Evolutionary conservation across 2,113 vertebrate species (phyloP), one percentile per base, ranked within the genome.

Genomic region (Fregata magnificens): DNA sequence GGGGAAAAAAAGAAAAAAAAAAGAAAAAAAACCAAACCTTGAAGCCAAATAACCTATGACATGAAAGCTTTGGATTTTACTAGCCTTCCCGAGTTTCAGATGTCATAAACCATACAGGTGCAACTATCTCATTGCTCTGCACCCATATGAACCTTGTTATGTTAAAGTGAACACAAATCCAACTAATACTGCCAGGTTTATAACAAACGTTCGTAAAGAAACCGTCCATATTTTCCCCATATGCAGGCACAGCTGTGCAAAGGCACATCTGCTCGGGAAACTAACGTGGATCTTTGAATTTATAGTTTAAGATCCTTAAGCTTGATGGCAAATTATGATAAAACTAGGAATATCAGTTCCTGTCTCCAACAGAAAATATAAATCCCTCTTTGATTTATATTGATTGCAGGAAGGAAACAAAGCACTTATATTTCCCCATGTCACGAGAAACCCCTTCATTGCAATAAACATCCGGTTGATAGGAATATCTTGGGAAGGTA

Each of bases 381-480:
- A 95, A 83, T 73, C 70, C 62, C 55, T 82, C 74, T 85, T 82
- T 90, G 89, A 95, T 55, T 92, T 76, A 66, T 88, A 86, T 1
- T 82, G 91, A 91, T 94, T 95, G 71, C 86, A 93, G 94, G 84
- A 96, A 97, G 82, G 91, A 97, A 97, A 87, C 67, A 62, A 93
- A 85, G 45, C 47, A 47, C 59, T 77, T 66, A 0, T 82, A n/a
- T 93, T 95, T 94, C 58, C 78, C 45, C 62, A 11, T 32, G 49
- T 90, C 81, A 96, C 7, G 3, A 96, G 77, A 62, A 93, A 85
- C 42, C 77, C 84, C 58, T 91, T 85, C n/a, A 15, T 0, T 76
- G 67, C 44, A 31, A 29, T 45, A 62, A 61, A 89, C 10, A 63
- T 49, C 77, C 79, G 4, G 80, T 19, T 29, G 36, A 65, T 5